These are phyloP conservation scores for Lypha dubia DNA, from an alignment of 2,888 invertebrate genomes.

Conservation along the genomic window DNA sequence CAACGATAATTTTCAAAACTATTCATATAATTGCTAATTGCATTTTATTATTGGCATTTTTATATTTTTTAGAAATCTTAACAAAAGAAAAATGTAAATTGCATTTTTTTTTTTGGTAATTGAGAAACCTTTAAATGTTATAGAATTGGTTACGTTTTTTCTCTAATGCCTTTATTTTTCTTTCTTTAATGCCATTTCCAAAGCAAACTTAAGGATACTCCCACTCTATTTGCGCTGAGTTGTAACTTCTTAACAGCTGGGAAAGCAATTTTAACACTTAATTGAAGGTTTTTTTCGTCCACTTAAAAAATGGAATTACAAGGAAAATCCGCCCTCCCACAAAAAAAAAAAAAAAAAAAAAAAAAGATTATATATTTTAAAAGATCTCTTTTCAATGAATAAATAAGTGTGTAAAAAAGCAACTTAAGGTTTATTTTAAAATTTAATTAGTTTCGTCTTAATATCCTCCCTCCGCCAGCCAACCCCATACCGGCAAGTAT, in stretches of 20 bases:
- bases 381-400: slow-evolving; percentile 50
- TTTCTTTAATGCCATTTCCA: slow-evolving; percentile 19
- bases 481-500: slow-evolving; percentile 7
- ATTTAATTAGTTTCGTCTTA: slow-evolving; percentile 71
- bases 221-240: slow-evolving; percentile 50
- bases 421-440: slow-evolving; percentile 67
- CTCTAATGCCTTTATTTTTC: not conserved
- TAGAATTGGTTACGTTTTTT: slow-evolving; percentile 11
- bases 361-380: slow-evolving; percentile 38
- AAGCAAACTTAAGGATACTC: slow-evolving; percentile 47
- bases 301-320: slow-evolving; percentile 9
- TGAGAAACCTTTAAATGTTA: slow-evolving; percentile 61
- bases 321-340: not conserved
- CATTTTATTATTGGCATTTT: slow-evolving; percentile 54
- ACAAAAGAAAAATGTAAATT: slow-evolving; percentile 37
- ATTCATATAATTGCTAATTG: slow-evolving; percentile 65
- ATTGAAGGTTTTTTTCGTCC: slow-evolving; percentile 44
- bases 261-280: slow-evolving; percentile 54
- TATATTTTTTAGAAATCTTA: slow-evolving; percentile 22
- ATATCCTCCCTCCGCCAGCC: too few relatives aligned
- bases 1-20: slow-evolving; percentile 29
- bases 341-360: not conserved
- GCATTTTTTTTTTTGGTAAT: slow-evolving; percentile 63
- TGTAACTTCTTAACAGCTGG: slow-evolving; percentile 62
- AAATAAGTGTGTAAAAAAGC: slow-evolving; percentile 33